Evolutionary conservation across 2,797 vertebrate genomes (phyloP).

Genomic region (Menidia menidia): DNA sequence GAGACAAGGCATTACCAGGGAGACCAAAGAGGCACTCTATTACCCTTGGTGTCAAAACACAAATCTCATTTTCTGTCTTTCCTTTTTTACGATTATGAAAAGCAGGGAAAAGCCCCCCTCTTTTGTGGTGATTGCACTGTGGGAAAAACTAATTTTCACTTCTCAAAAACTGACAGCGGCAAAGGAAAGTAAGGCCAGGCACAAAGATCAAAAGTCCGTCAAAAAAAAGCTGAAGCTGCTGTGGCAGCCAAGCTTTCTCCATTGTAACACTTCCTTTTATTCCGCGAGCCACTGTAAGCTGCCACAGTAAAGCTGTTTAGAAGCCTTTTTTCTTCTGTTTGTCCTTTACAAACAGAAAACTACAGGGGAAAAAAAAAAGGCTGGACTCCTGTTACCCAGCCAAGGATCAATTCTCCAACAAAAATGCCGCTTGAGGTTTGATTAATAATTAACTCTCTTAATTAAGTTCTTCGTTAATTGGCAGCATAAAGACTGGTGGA

Average conservation of each 20-base stretch:
- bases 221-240: background rate
- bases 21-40: constrained; percentile 39
- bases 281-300: background rate
- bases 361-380: background rate
- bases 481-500: constrained; percentile 37
- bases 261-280: constrained; percentile 23
- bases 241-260: constrained; percentile 11
- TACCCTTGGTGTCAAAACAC: constrained; percentile 50
- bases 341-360: constrained; percentile 8
- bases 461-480: constrained; percentile 63
- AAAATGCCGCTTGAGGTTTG: constrained; percentile 46
- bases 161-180: constrained; percentile 21
- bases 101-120: constrained; percentile 9
- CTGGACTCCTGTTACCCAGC: constrained; percentile 25
- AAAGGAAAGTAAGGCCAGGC: background rate
- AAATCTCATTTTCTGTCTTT: constrained; percentile 42
- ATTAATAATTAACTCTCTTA: constrained; percentile 67
- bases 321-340: background rate
- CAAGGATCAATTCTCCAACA: constrained; percentile 50
- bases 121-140: constrained; percentile 7
- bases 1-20: constrained; percentile 21
- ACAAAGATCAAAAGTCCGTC: constrained; percentile 43
- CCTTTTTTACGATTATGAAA: constrained; percentile 31
- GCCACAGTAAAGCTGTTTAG: constrained; percentile 6
- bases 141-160: constrained; percentile 33